A percentile compares a stretch with the other conserved stretches of the same genome.
Conservation (phyloP, 1,140 invertebrate genomes). For the Parasteatoda tepidariorum region DNA sequence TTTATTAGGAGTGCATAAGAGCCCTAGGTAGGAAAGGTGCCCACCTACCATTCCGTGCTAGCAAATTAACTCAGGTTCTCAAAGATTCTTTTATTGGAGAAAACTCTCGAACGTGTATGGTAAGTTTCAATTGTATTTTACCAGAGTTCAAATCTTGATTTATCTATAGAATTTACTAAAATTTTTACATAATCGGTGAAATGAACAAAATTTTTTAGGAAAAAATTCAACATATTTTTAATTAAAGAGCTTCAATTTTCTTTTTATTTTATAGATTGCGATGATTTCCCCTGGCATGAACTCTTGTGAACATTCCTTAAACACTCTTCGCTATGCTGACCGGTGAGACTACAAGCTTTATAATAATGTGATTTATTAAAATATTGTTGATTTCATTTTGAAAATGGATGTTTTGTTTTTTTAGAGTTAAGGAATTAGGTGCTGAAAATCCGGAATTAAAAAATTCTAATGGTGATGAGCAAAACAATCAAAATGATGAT, state of each 20-base stretch:
- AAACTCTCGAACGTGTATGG: constrained; percentile 98
- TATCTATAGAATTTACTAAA: too few species aligned
- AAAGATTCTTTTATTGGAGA: constrained; percentile 99
- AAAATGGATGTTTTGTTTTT: background rate
- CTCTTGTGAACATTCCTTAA: constrained; percentile 97
- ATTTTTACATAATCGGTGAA: too few species aligned
- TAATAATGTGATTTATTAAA: too few species aligned
- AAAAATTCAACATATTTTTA: too few species aligned
- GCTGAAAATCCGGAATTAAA: constrained; percentile 78
- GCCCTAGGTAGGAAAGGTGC: constrained; percentile 93
- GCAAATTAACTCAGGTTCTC: constrained; percentile 97
- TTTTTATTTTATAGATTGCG: too few species aligned
- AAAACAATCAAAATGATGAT: constrained; percentile 73
- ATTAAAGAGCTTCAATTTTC: too few species aligned
- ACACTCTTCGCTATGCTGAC: constrained; percentile 97
- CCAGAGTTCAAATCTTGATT: too few species aligned
- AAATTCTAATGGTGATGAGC: constrained; percentile 61
- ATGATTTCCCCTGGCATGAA: constrained; percentile 96
- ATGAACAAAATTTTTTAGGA: too few species aligned
- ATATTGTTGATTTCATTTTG: too few species aligned
- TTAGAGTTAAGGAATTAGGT: constrained; percentile 87
- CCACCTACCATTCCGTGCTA: constrained; percentile 96
- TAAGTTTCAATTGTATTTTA: constrained; percentile 66
- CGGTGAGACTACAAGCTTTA: constrained; percentile 67
- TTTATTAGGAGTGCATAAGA: constrained; percentile 96